Evolutionary conservation across 2,113 vertebrate species (phyloP).

Genomic region (Sclerurus mexicanus): DNA sequence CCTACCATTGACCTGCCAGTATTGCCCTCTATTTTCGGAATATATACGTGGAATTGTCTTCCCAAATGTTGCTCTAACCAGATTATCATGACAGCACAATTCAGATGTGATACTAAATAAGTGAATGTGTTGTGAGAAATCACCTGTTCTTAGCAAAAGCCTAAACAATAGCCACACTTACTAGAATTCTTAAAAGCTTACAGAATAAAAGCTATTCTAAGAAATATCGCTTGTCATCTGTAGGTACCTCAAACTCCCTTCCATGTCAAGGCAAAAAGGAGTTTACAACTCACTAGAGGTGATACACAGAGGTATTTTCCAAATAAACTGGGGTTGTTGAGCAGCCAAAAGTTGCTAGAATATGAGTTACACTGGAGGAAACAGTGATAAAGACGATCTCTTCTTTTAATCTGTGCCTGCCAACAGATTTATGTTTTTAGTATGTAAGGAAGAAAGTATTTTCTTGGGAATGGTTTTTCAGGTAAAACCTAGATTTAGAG

Average conservation of each 20-base stretch:
- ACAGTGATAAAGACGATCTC: background rate
- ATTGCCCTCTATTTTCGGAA: background rate
- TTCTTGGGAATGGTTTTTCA: background rate
- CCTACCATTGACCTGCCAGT: background rate
- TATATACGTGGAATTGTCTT: background rate
- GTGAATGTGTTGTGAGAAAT: background rate
- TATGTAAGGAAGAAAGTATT: background rate
- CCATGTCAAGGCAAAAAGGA: background rate
- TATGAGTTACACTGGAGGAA: background rate
- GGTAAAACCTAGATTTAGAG: background rate
- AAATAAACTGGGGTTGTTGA: background rate
- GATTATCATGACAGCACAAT: fast-evolving
- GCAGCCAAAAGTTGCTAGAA: background rate
- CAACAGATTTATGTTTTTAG: background rate
- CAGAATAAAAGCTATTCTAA: background rate
- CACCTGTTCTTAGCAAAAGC: background rate
- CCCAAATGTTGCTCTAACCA: background rate
- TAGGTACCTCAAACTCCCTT: background rate
- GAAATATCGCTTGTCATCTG: background rate
- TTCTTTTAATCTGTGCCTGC: background rate
- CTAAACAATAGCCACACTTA: background rate
- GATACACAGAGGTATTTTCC: background rate
- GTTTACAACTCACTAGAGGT: background rate
- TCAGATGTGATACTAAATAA: background rate
- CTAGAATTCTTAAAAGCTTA: background rate